Conservation (phyloP, 2,888 invertebrate species). For the Hyalella azteca region DNA sequence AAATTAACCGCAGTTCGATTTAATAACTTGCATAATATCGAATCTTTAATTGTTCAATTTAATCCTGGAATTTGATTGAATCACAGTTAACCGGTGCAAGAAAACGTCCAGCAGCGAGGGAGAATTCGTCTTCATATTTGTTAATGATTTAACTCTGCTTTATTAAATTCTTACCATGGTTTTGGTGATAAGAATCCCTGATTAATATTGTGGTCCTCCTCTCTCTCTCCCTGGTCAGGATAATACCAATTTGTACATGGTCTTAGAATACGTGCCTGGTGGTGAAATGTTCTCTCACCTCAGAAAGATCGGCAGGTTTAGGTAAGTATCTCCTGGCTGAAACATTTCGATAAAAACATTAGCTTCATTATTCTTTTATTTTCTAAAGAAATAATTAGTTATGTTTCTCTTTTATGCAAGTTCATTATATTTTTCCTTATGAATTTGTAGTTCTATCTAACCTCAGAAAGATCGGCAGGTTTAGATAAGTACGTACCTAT, state of each 20-base stretch:
- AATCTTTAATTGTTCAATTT: too few relatives aligned
- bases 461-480: constrained; percentile 95
- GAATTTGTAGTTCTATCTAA: constrained; percentile 99
- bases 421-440: too few relatives aligned
- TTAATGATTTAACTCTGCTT: not conserved
- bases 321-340: constrained; percentile 62
- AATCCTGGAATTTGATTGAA: too few relatives aligned
- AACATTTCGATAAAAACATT: not conserved
- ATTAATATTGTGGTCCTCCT: constrained; percentile 1
- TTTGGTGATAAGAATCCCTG: not conserved
- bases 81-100: not conserved
- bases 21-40: too few relatives aligned
- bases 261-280: constrained; percentile 98
- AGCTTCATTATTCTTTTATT: too few relatives aligned
- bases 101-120: not conserved
- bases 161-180: not conserved
- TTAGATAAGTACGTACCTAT: constrained; percentile 70
- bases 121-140: not conserved
- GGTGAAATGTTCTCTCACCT: constrained; percentile 99
- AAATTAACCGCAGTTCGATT: too few relatives aligned
- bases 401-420: not conserved
- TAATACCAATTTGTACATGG: constrained; percentile 99
- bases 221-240: constrained; percentile 68
- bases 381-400: not conserved
- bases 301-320: constrained; percentile 94